A percentile compares a stretch with the other conserved stretches of the same genome.
Evolutionary conservation across 1,140 invertebrate genomes (phyloP).

Genomic region (Paraescarpia echinospica): DNA sequence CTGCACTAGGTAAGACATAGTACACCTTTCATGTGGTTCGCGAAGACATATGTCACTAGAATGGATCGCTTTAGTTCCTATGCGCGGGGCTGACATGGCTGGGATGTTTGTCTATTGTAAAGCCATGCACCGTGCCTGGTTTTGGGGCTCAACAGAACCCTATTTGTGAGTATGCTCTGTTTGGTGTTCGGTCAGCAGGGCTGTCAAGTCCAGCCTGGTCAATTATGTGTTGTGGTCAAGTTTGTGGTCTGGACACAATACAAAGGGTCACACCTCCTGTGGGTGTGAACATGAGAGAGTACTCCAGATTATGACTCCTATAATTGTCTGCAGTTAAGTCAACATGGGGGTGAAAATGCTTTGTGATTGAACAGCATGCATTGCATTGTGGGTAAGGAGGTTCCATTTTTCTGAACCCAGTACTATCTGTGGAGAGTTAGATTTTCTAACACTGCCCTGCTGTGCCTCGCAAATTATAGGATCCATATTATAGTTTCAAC

Average conservation of each 20-base stretch:
- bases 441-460: too few relatives aligned
- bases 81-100: background rate
- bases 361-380: too few relatives aligned
- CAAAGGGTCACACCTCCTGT: background rate
- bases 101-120: background rate
- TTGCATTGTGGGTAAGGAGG: too few relatives aligned
- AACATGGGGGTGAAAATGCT: too few relatives aligned
- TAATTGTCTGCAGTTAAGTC: background rate
- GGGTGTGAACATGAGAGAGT: too few relatives aligned
- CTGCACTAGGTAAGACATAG: background rate
- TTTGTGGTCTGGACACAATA: background rate
- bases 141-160: background rate
- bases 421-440: too few relatives aligned
- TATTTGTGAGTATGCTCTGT: background rate
- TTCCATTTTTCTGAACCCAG: background rate
- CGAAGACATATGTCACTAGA: background rate
- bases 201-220: background rate
- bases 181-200: background rate
- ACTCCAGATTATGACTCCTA: background rate
- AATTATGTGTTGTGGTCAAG: conserved; percentile 1
- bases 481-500: too few relatives aligned
- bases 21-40: background rate
- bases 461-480: too few relatives aligned
- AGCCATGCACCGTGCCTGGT: background rate
- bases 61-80: background rate